Percentiles rank a stretch among this genome's conserved stretches.
Conservation (phyloP, 2,797 vertebrate genomes). For the Chelonia mydas region DNA sequence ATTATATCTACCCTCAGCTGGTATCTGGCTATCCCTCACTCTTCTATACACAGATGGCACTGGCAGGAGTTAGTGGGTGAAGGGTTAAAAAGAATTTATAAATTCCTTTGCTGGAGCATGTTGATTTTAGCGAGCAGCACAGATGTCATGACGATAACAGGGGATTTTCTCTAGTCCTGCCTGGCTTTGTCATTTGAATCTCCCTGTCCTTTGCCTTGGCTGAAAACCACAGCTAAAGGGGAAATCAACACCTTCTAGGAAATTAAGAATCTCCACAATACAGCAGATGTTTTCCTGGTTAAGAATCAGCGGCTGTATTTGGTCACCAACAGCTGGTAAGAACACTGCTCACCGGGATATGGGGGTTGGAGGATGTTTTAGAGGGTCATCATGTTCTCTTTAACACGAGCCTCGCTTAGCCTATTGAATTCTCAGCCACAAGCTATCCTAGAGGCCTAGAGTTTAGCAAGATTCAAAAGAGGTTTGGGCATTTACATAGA, state of each 20-base stretch:
- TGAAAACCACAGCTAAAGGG: neutral
- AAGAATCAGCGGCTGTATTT: neutral
- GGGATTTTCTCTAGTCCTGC: constrained; percentile 33
- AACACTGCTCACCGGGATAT: neutral
- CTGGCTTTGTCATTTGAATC: constrained; percentile 17
- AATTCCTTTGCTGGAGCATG: constrained; percentile 32
- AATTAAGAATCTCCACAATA: neutral
- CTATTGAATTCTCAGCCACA: neutral
- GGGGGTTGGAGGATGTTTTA: neutral
- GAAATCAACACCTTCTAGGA: neutral
- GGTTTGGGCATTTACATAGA: neutral
- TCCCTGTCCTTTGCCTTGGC: neutral
- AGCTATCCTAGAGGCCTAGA: neutral
- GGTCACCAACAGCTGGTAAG: neutral
- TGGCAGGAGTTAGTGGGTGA: constrained; percentile 34
- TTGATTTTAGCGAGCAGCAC: constrained; percentile 60
- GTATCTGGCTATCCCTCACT: constrained; percentile 3
- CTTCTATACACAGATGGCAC: neutral
- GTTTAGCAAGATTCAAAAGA: neutral
- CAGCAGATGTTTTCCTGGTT: neutral
- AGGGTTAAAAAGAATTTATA: constrained; percentile 59
- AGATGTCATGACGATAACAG: constrained; percentile 59
- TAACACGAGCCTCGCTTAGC: neutral
- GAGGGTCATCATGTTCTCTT: neutral
- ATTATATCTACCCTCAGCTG: constrained; percentile 43